phyloP scores from a whole-genome alignment of 2,888 invertebrate species.

The Sphecodes monilicornis region DNA sequence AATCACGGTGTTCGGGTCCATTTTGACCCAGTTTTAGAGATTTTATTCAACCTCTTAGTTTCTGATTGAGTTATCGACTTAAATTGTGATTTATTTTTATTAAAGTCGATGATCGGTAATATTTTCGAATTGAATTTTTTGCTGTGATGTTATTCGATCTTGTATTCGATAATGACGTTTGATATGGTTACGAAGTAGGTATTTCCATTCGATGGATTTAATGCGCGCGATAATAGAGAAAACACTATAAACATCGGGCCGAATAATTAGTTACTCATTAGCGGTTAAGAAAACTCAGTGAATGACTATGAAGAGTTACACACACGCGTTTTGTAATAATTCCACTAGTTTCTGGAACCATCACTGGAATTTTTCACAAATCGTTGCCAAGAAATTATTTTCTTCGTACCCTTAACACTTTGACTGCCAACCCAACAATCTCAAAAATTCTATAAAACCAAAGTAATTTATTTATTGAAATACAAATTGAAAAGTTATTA shows the following conservation, averaged over 20 bases:
- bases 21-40: not conserved
- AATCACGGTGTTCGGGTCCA: not conserved
- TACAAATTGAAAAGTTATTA: no score
- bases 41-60: not conserved
- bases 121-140: slow-evolving; percentile 17
- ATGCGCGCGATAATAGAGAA: slow-evolving; percentile 4
- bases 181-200: not conserved
- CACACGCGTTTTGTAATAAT: not conserved
- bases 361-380: not conserved
- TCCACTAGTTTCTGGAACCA: no score
- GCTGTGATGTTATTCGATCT: not conserved
- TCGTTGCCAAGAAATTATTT: not conserved
- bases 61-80: not conserved
- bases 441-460: no score
- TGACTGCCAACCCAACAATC: no score
- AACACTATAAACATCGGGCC: not conserved
- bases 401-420: no score
- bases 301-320: not conserved
- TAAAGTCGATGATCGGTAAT: not conserved
- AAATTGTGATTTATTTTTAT: not conserved
- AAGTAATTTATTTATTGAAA: no score
- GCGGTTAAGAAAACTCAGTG: no score
- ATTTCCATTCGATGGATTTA: not conserved
- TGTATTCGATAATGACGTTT: slow-evolving; percentile 17
- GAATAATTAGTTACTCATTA: not conserved